Percentiles rank a stretch among this genome's conserved stretches.
Evolutionary conservation across 1,140 invertebrate species (phyloP).

Genomic region (Aphaenogaster ashmeadi): DNA sequence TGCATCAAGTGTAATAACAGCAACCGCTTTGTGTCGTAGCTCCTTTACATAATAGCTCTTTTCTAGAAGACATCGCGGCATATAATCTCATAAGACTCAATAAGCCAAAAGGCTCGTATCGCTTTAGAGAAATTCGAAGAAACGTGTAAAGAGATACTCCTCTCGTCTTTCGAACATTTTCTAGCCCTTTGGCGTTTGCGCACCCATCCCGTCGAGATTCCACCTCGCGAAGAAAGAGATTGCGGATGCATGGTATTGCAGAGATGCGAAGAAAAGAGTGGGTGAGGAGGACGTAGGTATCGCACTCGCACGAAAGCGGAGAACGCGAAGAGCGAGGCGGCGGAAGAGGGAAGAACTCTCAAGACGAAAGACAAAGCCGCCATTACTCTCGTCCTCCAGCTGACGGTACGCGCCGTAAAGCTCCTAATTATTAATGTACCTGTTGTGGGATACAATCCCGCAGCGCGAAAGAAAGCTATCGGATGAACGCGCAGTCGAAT

Average conservation of each 20-base stretch:
- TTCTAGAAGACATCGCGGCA: background rate
- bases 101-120: background rate
- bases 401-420: constrained; percentile 59
- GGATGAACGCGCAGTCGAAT: background rate
- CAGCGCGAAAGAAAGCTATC: background rate
- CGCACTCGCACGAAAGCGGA: background rate
- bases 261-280: constrained; percentile 29
- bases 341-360: constrained; percentile 54
- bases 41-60: background rate
- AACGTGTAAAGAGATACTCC: constrained; percentile 35
- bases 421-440: constrained; percentile 60
- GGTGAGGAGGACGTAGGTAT: constrained; percentile 27
- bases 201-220: constrained; percentile 17
- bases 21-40: background rate
- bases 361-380: constrained; percentile 62
- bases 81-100: background rate
- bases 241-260: constrained; percentile 24
- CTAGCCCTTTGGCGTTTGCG: constrained; percentile 38
- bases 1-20: background rate
- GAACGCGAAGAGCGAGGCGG: background rate
- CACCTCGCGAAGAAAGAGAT: constrained; percentile 35
- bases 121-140: constrained; percentile 24
- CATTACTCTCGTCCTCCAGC: constrained; percentile 69
- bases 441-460: constrained; percentile 5
- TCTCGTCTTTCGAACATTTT: constrained; percentile 46